Evolutionary conservation across 1,140 invertebrate genomes (phyloP), one percentile per base, ranked within the genome.

Genomic region (Zaprionus davidi): DNA sequence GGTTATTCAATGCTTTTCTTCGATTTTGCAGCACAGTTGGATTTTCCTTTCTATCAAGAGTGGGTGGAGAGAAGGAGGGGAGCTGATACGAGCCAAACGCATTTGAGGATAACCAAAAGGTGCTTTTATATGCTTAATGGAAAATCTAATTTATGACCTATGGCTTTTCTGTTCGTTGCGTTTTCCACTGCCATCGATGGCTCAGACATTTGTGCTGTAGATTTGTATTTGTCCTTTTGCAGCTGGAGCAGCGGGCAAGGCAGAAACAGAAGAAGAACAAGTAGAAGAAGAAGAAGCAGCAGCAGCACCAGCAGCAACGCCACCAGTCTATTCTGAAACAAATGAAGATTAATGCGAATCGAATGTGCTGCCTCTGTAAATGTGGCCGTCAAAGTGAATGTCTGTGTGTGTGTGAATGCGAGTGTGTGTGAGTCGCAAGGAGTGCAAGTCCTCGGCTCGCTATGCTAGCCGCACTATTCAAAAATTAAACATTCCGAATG

Each of bases 121-220:
- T 90, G 85, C 85, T 90, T 90, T 90, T 90, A 90, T 90, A 90
- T 90, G 85, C 85, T 90, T 90, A 90, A 90, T 90, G 85, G 85
- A 90, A 90, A 90, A 90, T 90, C 85, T 90, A 90, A 90, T 90
- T 90, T 90, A 90, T 90, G 85, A 90, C 85, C 85, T 90, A 90
- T 90, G 85, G 85, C 85, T 90, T 81, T 90, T 90, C 86, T 90
- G 76, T 85, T 90, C 85, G 86, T 74, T 88, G 84, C 85, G 81
- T 90, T 90, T 90, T 81, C 84, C 78, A 51, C 69, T 56, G 76
- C 82, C 75, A 69, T 85, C 82, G 82, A 87, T 87, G 86, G 80
- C 84, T 81, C 78, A 87, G 84, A 87, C 84, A 87, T 88, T 88
- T 87, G 65, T 87, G 84, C 84, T 77, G 75, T 85, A 62, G 85